Conservation (phyloP, 2,113 vertebrate genomes). For the Sylvia atricapilla region DNA sequence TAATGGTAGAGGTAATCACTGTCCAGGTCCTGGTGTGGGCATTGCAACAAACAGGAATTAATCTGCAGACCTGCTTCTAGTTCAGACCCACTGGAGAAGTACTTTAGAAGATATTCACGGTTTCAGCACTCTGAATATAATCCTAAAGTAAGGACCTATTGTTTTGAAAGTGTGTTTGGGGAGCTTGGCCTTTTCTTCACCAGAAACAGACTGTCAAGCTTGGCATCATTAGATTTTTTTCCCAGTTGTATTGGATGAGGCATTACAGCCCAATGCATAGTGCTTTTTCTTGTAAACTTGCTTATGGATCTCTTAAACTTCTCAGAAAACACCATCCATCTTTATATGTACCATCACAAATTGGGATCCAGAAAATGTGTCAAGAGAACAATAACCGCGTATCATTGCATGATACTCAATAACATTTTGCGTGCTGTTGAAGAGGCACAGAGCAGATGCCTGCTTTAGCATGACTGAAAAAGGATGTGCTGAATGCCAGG, state of each 20-base stretch:
- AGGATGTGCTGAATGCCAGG: not conserved
- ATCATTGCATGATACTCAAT: not conserved
- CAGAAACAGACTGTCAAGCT: not conserved
- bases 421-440: not conserved
- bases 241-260: not conserved
- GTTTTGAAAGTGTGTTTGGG: not conserved
- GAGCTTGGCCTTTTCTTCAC: not conserved
- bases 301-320: not conserved
- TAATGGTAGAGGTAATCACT: not conserved
- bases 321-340: not conserved
- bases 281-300: not conserved
- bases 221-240: not conserved
- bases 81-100: not conserved
- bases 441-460: not conserved
- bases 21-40: accelerated
- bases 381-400: not conserved
- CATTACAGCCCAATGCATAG: not conserved
- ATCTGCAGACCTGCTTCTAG: not conserved
- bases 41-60: not conserved
- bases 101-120: not conserved
- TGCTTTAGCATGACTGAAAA: not conserved
- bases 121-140: not conserved
- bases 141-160: not conserved
- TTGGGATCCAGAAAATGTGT: not conserved
- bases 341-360: not conserved